Evolutionary conservation across 2,797 vertebrate species (phyloP), one percentile per base, ranked within the genome.

Genomic region (Hoplostethus atlanticus): DNA sequence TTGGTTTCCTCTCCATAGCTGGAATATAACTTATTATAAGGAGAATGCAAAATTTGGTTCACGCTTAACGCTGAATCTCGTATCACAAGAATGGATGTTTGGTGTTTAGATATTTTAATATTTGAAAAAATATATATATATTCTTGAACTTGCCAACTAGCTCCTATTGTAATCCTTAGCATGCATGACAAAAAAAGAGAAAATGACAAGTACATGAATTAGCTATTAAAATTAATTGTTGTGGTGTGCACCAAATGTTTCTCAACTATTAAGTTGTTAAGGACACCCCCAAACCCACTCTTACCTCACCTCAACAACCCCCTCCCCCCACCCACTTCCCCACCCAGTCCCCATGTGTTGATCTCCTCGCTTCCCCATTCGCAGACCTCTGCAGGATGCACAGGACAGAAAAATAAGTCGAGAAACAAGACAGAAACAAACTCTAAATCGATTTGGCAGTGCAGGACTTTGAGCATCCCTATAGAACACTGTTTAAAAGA

Each of bases 201-300:
- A 92, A 91, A 91, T 87, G 89, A 94, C 83, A 93, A 92, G 92
- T 94, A 94, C 94, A 93, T 93, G 88, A 95, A 95, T 94, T 95
- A 95, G 94, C 93, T 94, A 93, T 95, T 92, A 84, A 92, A 95
- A 93, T 92, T 96, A 97, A 97, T 96, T 95, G 97, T 98, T 95
- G 96, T 96, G 97, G 96, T 97, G 97, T 99, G 97, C 97, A 97
- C 97, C 97, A 97, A 97, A 97, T 98, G 97, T 99, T 98, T 98
- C 97, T 96, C 96, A 96, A 97, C 87, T 92, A 93, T 93, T 94
- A 86, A 87, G 93, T 95, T 93, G 87, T 94, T 94, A 93, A 92
- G 90, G 92, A 92, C 92, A 90, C 82, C 91, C 68, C 86, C 71
- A 67, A 68, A 80, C 85, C 80, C 71, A 76, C 85, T 77, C 80